phyloP scores from a whole-genome alignment of 2,888 invertebrate genomes.

The Agrotis ipsilon region DNA sequence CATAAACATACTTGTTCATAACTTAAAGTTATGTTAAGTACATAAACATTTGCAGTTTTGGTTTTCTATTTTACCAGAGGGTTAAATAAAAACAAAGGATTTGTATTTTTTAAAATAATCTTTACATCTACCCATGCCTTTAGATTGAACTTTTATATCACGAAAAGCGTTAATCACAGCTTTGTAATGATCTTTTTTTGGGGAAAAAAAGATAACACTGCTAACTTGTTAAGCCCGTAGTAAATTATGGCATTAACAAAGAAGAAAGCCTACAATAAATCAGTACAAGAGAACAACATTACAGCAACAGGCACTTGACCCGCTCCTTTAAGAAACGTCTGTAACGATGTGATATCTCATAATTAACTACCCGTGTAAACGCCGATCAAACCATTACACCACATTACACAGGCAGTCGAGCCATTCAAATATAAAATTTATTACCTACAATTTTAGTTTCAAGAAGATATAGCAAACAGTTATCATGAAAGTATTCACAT shows the following conservation, averaged over 20 bases:
- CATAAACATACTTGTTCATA: slow-evolving; percentile 27
- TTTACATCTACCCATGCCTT: not conserved
- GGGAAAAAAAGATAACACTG: slow-evolving; percentile 30
- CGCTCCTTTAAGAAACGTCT: slow-evolving; percentile 30
- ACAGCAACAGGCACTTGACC: slow-evolving; percentile 46
- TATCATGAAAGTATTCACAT: slow-evolving; percentile 63
- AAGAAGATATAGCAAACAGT: slow-evolving; percentile 36
- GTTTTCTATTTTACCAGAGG: not conserved
- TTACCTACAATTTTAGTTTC: slow-evolving; percentile 25
- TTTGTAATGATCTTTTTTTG: slow-evolving; percentile 15
- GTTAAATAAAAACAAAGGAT: not conserved
- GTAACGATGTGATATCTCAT: slow-evolving; percentile 53
- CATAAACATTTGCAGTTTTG: not conserved
- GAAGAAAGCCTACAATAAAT: slow-evolving; percentile 28
- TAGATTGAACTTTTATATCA: not conserved
- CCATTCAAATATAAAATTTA: slow-evolving; percentile 48
- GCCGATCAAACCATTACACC: slow-evolving; percentile 58
- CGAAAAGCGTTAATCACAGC: slow-evolving; percentile 13
- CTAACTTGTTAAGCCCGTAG: not conserved
- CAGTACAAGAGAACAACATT: slow-evolving; percentile 24
- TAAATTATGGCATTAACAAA: slow-evolving; percentile 14
- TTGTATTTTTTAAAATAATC: not conserved
- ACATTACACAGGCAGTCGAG: slow-evolving; percentile 24
- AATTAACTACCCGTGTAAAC: slow-evolving; percentile 76
- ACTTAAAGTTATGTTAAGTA: slow-evolving; percentile 17